phyloP scores from a whole-genome alignment of 2,888 invertebrate species.

The Penaeus monodon region DNA sequence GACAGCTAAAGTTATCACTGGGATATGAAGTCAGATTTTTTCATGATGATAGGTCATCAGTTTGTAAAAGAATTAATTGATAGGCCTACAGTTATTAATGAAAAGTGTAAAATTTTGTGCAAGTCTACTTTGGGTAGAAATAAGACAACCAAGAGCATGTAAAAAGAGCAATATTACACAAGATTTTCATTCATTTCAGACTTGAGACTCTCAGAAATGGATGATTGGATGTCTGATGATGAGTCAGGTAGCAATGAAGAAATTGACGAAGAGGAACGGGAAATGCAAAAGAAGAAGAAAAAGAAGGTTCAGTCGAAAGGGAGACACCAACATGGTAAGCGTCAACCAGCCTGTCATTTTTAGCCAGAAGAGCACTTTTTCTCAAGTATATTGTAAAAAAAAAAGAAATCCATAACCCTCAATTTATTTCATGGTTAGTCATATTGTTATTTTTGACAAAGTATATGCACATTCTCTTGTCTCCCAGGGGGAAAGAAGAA shows the following conservation, averaged over 20 bases:
- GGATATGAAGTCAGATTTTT: too few relatives aligned
- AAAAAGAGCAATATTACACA: too few relatives aligned
- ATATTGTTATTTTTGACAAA: background rate
- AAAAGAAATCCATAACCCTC: background rate
- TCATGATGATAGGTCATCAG: too few relatives aligned
- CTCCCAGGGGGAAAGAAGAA: slow-evolving; percentile 67
- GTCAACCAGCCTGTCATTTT: background rate
- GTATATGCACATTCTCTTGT: background rate
- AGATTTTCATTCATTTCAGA: slow-evolving; percentile 70
- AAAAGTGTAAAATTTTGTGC: too few relatives aligned
- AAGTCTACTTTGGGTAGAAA: too few relatives aligned
- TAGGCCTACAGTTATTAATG: too few relatives aligned
- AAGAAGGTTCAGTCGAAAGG: slow-evolving; percentile 63
- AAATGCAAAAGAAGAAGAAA: slow-evolving; percentile 77
- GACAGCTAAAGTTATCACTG: too few relatives aligned
- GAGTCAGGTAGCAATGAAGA: slow-evolving; percentile 83
- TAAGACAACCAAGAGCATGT: too few relatives aligned
- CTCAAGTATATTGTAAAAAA: background rate
- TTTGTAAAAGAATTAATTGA: too few relatives aligned
- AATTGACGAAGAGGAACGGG: slow-evolving; percentile 77
- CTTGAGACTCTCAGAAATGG: slow-evolving; percentile 92
- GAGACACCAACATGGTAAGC: slow-evolving; percentile 50
- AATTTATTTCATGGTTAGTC: background rate
- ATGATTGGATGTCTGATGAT: slow-evolving; percentile 87
- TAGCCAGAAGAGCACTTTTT: background rate